Base-by-base conservation (phyloP, 30 jellyfish, hydroid and myxozoan species). In the Cassiopea andromeda region DNA sequence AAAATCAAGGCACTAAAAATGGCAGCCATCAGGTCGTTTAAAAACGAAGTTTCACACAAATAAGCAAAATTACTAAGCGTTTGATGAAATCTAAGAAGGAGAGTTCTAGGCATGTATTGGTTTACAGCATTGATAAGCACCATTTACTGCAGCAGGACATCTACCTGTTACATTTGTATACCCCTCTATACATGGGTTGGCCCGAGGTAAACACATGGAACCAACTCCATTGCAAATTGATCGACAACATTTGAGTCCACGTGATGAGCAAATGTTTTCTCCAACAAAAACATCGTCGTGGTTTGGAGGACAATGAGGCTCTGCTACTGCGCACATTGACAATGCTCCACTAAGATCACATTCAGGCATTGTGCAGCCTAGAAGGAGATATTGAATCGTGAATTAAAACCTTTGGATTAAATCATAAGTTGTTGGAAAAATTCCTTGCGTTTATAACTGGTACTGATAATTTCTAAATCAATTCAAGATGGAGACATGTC, bases 331-430 rank as follows among this genome's bases (percentile, higher is more conserved):
- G 81, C 99, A 96, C 97, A 92, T 92, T 19, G 99, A 96, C 54
- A 96, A 75, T 1, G 97, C 97, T 66, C 93, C 97, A 10, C 80
- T 50, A 27, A 76, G 77, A 69, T 96, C 99, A 68, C 99, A 96
- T 78, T 96, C 99, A 7, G 97, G 97, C 96, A 87, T 92, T 16
- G 97, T 92, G 81, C 99, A 96, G 14, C 99, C 99, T 96, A 74
- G 5, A n/a, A n/a, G n/a, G n/a, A n/a, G n/a, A n/a, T n/a, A n/a
- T n/a, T n/a, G n/a, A n/a, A n/a, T n/a, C n/a, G n/a, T n/a, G n/a
- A n/a, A n/a, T n/a, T n/a, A n/a, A n/a, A n/a, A n/a, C n/a, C n/a
- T n/a, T n/a, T n/a, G n/a, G n/a, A n/a, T n/a, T n/a, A n/a, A n/a
- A n/a, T n/a, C n/a, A n/a, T n/a, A n/a, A n/a, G n/a, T n/a, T n/a